phyloP scores from a whole-genome alignment of 2,113 vertebrate species.

The Hippocampus barbouri region DNA sequence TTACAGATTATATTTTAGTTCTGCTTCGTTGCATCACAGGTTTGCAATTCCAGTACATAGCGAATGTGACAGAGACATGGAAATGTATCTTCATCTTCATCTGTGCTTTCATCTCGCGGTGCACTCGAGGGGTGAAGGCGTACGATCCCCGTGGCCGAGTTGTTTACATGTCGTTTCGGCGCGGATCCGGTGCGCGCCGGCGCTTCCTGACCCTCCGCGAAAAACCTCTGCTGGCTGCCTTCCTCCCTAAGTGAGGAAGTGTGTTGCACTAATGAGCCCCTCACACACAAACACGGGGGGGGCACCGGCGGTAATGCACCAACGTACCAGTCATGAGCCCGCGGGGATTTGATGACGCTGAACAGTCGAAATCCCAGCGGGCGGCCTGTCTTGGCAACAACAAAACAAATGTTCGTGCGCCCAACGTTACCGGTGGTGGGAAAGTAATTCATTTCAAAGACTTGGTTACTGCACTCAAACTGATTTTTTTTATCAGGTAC shows the following conservation, averaged over 20 bases:
- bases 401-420: slow-evolving; percentile 55
- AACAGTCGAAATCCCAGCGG: slow-evolving; percentile 50
- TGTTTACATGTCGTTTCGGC: slow-evolving; percentile 42
- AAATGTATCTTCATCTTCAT: neutral
- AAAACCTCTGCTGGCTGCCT: slow-evolving; percentile 36
- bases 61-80: neutral
- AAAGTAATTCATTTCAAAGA: no score
- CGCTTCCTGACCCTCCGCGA: slow-evolving; percentile 26
- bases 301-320: neutral
- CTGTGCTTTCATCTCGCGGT: neutral
- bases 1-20: no score
- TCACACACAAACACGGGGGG: slow-evolving; percentile 15
- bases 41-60: neutral
- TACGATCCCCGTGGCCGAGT: slow-evolving; percentile 25
- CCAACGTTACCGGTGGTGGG: no score
- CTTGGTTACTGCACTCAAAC: no score
- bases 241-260: slow-evolving; percentile 32
- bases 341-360: slow-evolving; percentile 49
- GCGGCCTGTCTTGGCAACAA: slow-evolving; percentile 52
- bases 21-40: slow-evolving; percentile 3
- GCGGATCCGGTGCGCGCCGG: slow-evolving; percentile 9
- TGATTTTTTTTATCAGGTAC: no score
- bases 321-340: slow-evolving; percentile 24
- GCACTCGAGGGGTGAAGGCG: slow-evolving; percentile 3
- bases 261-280: slow-evolving; percentile 36